Evolutionary conservation across 1,140 invertebrate species (phyloP).

Genomic region (Orussus abietinus): DNA sequence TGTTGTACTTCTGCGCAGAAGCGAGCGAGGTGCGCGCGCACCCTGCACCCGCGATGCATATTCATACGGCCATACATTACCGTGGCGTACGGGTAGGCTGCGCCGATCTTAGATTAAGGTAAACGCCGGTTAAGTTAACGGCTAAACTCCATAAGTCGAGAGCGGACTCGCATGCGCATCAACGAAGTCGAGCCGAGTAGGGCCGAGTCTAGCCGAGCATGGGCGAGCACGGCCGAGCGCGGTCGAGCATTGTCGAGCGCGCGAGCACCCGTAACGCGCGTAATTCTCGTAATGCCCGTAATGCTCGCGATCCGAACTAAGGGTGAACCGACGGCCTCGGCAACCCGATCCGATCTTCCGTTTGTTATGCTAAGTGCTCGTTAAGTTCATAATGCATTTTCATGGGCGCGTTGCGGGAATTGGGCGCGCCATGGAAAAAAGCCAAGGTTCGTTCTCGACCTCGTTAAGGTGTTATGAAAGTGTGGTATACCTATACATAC

Average conservation of each 20-base stretch:
- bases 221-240: no score
- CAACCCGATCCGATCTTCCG: slow-evolving; percentile 46
- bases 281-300: no score
- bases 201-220: background rate
- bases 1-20: no score
- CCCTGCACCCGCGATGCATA: slow-evolving; percentile 43
- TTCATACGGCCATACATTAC: slow-evolving; percentile 54
- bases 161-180: slow-evolving; percentile 32
- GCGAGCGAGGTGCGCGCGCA: slow-evolving; percentile 30
- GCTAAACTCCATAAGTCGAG: slow-evolving; percentile 46
- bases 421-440: slow-evolving; percentile 24
- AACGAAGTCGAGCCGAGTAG: background rate
- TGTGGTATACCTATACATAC: no score
- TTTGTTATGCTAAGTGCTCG: slow-evolving; percentile 53
- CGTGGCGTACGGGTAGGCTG: slow-evolving; percentile 25
- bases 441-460: slow-evolving; percentile 15
- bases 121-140: slow-evolving; percentile 58
- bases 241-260: no score
- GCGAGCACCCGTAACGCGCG: no score
- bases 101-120: slow-evolving; percentile 56
- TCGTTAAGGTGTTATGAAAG: no score
- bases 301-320: no score
- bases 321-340: no score
- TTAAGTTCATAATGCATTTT: slow-evolving; percentile 50
- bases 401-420: slow-evolving; percentile 36